These are phyloP conservation scores for Galemys pyrenaicus DNA, from an alignment of 2,113 vertebrate genomes.

Conservation along the genomic window DNA sequence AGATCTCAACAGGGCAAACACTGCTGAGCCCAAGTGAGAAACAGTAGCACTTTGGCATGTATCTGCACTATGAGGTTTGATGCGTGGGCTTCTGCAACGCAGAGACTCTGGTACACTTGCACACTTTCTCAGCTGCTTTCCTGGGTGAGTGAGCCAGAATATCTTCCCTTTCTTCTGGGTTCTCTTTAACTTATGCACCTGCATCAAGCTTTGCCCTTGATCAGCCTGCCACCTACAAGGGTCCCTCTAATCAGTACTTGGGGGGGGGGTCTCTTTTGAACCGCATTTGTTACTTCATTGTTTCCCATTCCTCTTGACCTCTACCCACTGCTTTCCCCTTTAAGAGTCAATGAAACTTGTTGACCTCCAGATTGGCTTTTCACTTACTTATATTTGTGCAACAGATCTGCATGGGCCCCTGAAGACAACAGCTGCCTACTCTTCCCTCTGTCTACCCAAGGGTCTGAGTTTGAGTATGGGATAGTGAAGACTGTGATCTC, in stretches of 20 bases:
- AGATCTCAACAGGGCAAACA: conserved; percentile 82
- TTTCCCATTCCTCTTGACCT: conserved; percentile 56
- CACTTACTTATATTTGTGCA: conserved; percentile 63
- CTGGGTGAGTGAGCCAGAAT: conserved; percentile 81
- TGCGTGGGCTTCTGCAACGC: conserved; percentile 91
- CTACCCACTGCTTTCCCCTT: conserved; percentile 55
- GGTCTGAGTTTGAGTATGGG: conserved; percentile 36
- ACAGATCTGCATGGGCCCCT: conserved; percentile 75
- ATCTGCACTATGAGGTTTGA: conserved; percentile 90
- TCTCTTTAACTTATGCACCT: conserved; percentile 82
- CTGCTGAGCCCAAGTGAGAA: conserved; percentile 79
- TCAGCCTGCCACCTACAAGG: conserved; percentile 71
- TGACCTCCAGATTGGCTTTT: conserved; percentile 66
- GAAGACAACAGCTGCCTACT: conserved; percentile 64
- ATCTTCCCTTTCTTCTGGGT: conserved; percentile 91
- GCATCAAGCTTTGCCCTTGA: conserved; percentile 86
- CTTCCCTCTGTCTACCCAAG: conserved; percentile 12
- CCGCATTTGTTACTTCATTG: too few species aligned
- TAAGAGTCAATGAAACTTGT: conserved; percentile 65
- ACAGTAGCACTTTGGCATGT: conserved; percentile 88
- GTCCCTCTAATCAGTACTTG: conserved; percentile 67
- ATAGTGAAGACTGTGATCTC: background rate
- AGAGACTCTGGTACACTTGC: conserved; percentile 90
- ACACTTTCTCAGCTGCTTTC: conserved; percentile 91
- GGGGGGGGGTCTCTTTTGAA: too few species aligned